phyloP scores from a whole-genome alignment of 2,797 vertebrate species.

The Triplophysa yarkandensis region DNA sequence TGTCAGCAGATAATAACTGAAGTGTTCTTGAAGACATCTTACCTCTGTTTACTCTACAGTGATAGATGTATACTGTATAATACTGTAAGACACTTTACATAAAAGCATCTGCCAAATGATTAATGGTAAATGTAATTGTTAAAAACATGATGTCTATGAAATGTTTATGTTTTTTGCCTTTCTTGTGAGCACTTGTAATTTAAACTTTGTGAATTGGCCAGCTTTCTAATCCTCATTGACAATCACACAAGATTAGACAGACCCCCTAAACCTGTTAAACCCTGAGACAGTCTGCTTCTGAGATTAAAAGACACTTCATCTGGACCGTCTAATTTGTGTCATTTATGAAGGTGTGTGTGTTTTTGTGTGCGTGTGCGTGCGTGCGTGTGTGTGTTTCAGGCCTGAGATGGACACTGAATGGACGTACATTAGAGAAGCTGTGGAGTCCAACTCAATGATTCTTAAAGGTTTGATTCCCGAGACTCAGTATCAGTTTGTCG shows the following conservation, averaged over 20 bases:
- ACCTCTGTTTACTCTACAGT: too few species aligned
- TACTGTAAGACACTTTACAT: too few species aligned
- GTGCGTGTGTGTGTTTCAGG: conserved; percentile 71
- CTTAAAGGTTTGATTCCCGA: conserved; percentile 88
- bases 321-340: not conserved
- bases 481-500: conserved; percentile 88
- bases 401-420: conserved; percentile 90
- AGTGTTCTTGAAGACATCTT: too few species aligned
- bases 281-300: conserved; percentile 23
- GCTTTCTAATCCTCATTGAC: conserved; percentile 8
- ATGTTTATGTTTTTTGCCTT: not conserved
- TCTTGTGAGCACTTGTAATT: not conserved
- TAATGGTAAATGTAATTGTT: too few species aligned
- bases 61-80: too few species aligned
- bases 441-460: conserved; percentile 90
- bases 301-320: conserved; percentile 33
- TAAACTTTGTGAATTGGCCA: not conserved
- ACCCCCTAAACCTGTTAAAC: not conserved
- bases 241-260: conserved; percentile 19
- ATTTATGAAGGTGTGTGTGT: too few species aligned
- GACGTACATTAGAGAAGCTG: conserved; percentile 86
- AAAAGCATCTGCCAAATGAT: too few species aligned
- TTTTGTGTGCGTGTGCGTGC: too few species aligned
- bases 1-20: too few species aligned
- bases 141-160: too few species aligned